Evolutionary conservation across 2,888 invertebrate species (phyloP).

Genomic region (Hirtodrosophila duncani): DNA sequence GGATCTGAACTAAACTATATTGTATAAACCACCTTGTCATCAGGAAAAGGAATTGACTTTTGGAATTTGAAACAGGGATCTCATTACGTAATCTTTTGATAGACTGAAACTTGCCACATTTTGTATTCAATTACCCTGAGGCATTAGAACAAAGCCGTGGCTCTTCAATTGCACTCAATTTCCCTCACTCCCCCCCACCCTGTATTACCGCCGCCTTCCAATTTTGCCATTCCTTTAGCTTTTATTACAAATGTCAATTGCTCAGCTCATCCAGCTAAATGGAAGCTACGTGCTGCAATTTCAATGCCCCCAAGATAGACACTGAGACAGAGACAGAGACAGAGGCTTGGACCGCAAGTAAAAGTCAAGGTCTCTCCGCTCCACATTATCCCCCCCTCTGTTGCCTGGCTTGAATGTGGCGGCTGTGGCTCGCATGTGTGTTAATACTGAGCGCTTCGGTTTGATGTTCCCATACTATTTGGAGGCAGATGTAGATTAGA

Average conservation of each 20-base stretch:
- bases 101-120: too few relatives aligned
- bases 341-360: conserved; percentile 44
- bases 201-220: too few relatives aligned
- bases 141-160: too few relatives aligned
- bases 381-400: conserved; percentile 5
- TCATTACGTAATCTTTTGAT: too few relatives aligned
- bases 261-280: conserved; percentile 48
- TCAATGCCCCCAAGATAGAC: conserved; percentile 36
- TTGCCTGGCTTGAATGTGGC: conserved; percentile 34
- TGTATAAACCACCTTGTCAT: too few relatives aligned
- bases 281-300: conserved; percentile 60
- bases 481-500: conserved; percentile 38
- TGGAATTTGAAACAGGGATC: too few relatives aligned
- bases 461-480: conserved; percentile 40
- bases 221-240: neutral
- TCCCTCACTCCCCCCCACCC: too few relatives aligned
- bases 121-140: too few relatives aligned
- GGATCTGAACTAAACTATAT: too few relatives aligned
- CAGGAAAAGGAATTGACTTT: too few relatives aligned
- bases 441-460: conserved; percentile 4
- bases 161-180: too few relatives aligned
- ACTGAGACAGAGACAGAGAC: too few relatives aligned
- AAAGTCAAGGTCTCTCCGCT: conserved; percentile 58
- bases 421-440: conserved; percentile 11
- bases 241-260: conserved; percentile 56